Base-by-base conservation (phyloP, 2,888 invertebrate species). In the Conops quadrifasciatus region DNA sequence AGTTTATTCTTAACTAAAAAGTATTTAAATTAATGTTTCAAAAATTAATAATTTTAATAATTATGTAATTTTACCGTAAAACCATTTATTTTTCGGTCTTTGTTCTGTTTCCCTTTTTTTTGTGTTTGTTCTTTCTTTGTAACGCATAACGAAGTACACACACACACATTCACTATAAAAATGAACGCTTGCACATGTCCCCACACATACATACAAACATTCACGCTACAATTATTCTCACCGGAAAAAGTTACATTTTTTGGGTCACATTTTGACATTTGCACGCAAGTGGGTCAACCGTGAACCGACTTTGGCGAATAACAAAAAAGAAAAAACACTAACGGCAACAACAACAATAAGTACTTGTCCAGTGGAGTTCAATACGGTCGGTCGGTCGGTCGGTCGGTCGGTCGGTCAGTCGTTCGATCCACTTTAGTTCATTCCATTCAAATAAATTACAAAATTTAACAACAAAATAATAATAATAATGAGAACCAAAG, bases 211-310 rank as follows among this genome's bases (percentile, higher is more conserved):
- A 7, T 36, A 51, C n/a, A 15, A 5, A 21, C 51, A 21, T 19
- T 19, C n/a, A 51, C 21, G 51, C 21, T 9, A 15, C n/a, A 51
- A 51, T 51, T 19, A n/a, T 51, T 19, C 51, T 51, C n/a, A 19
- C 51, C 3, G n/a, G 51, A 51, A 62, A 43, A 30, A 19, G 62
- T 45, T 62, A 19, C 62, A 62, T 1, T 45, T 43, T 69, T 70
- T 65, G 64, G 64, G 45, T 47, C 70, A 30, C 21, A 49, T 58
- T 53, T 53, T 59, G 60, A 51, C 47, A 49, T 45, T 72, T 67
- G 68, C 19, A 70, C 60, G 71, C 70, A 75, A 72, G 73, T 75
- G 68, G 75, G 73, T 73, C 73, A 75, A 70, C 62, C 72, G 72
- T 73, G 70, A 70, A 73, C 71, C 71, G 73, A 74, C 73, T 72